phyloP scores from a whole-genome alignment of 2,888 invertebrate species.

The Leptinotarsa peninsularis region DNA sequence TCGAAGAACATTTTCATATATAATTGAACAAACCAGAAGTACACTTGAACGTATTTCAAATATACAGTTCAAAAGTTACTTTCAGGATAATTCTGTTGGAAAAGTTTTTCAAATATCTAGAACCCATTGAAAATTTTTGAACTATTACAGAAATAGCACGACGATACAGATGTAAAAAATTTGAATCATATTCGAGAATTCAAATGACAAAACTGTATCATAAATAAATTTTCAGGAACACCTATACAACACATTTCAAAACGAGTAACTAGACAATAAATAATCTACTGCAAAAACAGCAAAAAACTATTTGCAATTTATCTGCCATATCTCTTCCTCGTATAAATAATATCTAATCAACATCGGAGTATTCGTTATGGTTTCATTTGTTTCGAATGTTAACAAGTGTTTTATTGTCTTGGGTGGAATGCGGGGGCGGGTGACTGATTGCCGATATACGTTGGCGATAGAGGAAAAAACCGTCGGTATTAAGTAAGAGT shows the following conservation, averaged over 20 bases:
- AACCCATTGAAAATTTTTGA: no score
- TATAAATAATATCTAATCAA: constrained; percentile 42
- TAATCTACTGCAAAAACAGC: neutral
- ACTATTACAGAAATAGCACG: no score
- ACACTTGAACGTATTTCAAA: no score
- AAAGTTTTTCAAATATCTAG: no score
- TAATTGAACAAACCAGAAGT: no score
- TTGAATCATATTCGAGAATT: no score
- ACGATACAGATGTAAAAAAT: no score
- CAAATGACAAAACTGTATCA: neutral
- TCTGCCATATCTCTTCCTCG: constrained; percentile 38
- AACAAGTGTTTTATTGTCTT: constrained; percentile 37
- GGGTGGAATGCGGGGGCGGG: constrained; percentile 35
- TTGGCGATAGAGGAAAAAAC: constrained; percentile 15
- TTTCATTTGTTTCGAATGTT: constrained; percentile 29
- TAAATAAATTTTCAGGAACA: neutral
- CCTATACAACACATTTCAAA: neutral
- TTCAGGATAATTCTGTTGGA: no score
- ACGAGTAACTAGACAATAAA: neutral
- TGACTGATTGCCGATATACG: constrained; percentile 6
- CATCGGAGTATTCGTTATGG: constrained; percentile 12
- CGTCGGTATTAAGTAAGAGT: constrained; percentile 22
- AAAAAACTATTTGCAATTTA: constrained; percentile 30
- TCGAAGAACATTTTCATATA: no score
- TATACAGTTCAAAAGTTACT: no score